These are phyloP conservation scores for Shinisaurus crocodilurus DNA, from an alignment of 2,113 vertebrate species.

Conservation along the genomic window DNA sequence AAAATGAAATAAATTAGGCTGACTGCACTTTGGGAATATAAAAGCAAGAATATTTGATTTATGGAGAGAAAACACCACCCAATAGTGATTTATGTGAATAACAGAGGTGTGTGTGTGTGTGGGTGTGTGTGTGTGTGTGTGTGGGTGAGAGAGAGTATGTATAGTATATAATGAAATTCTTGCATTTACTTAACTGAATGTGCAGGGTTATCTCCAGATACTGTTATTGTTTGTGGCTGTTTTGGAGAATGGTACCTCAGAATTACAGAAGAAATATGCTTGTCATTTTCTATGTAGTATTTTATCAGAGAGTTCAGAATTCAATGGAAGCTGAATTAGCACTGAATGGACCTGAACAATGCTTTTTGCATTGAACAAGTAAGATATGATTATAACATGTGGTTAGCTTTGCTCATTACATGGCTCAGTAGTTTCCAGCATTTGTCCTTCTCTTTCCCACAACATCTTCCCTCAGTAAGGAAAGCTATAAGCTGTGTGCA, in stretches of 20 bases:
- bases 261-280: neutral
- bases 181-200: slow-evolving; percentile 5
- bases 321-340: slow-evolving; percentile 4
- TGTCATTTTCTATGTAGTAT: neutral
- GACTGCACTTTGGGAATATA: neutral
- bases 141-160: neutral
- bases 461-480: neutral
- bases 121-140: neutral
- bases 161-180: neutral
- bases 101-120: neutral
- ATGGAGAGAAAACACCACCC: neutral
- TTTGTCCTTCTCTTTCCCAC: neutral
- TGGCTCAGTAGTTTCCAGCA: neutral
- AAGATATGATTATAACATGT: neutral
- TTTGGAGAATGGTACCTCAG: neutral
- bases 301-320: neutral
- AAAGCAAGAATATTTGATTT: neutral
- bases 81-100: neutral
- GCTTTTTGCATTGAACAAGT: neutral
- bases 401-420: slow-evolving; percentile 1
- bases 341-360: neutral
- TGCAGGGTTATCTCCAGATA: neutral
- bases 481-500: neutral
- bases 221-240: neutral
- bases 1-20: slow-evolving; percentile 4